Conservation (phyloP, 2,113 vertebrate species). For the mouse (Mus musculus) region DNA sequence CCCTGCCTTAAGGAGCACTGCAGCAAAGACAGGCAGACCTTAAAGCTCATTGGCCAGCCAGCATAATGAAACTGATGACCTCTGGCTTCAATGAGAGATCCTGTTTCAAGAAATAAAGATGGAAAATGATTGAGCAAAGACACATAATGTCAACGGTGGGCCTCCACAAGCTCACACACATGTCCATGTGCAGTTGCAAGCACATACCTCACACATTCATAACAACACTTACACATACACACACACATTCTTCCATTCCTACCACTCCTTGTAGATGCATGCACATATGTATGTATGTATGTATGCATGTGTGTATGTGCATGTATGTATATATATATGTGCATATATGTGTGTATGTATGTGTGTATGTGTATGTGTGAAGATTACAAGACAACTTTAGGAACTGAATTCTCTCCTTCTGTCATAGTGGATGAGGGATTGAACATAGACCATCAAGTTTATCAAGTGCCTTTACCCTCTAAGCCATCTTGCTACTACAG, state of each 20-base stretch:
- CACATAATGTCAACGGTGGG: neutral
- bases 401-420: neutral
- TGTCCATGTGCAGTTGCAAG: neutral
- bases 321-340: neutral
- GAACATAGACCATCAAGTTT: neutral
- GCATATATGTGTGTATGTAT: neutral
- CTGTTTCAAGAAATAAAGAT: neutral
- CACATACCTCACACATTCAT: neutral
- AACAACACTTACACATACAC: neutral
- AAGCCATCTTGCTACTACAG: neutral
- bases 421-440: neutral
- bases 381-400: neutral
- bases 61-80: neutral
- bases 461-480: neutral
- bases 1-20: neutral
- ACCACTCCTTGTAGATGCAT: neutral
- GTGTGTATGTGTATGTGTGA: neutral
- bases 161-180: neutral
- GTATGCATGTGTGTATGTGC: fast-evolving
- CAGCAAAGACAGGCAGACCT: no score
- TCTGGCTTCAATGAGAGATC: neutral
- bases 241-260: neutral
- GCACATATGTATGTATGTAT: neutral
- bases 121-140: neutral
- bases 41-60: neutral